Base-by-base conservation (phyloP, 2,113 vertebrate genomes). In the Istiophorus platypterus region DNA sequence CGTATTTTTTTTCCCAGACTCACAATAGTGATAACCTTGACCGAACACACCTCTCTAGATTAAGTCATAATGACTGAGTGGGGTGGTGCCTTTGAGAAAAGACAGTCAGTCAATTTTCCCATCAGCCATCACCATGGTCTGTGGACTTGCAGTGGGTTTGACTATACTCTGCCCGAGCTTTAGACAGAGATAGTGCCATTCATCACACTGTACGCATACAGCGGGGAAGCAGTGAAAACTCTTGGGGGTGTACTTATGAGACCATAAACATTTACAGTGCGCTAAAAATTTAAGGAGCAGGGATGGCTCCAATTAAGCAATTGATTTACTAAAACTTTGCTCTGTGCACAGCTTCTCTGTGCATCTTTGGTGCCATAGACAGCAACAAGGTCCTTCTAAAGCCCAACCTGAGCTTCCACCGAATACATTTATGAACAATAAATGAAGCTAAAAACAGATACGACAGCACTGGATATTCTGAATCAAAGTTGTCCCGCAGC, bases 11-110 rank as follows among this genome's bases (percentile, higher is more conserved):
- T 62, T 3, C 1, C 45, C 29, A 72, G 52, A 54, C 41, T 67
- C 61, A 80, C 82, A 78, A 64, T 42, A 39, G 47, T 7, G 41
- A 72, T 90, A 83, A 90, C 91, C 85, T 88, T 86, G 85, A 88
- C 59, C 39, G 74, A 54, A 61, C 58, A 61, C 54, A 72, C 57
- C 57, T 31, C 31, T 29, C 52, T 68, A 67, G 64, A 76, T 74
- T 80, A 59, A 83, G 67, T 66, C 57, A 49, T 77, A 75, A 82
- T 56, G 59, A 72, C 39, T 27, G 65, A 74, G 76, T 26, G 29
- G 49, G 37, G 18, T 13, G 45, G 22, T 17, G 72, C 14, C 67
- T 47, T 39, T 27, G 37, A 6, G 51, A 42, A 64, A 80, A 42
- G 9, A 18, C 27, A 12, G 4, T 15, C 3, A 11, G 17, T 51